Evolutionary conservation across 2,113 vertebrate genomes (phyloP), one percentile per base, ranked within the genome.

Genomic region (Tiliqua scincoides): DNA sequence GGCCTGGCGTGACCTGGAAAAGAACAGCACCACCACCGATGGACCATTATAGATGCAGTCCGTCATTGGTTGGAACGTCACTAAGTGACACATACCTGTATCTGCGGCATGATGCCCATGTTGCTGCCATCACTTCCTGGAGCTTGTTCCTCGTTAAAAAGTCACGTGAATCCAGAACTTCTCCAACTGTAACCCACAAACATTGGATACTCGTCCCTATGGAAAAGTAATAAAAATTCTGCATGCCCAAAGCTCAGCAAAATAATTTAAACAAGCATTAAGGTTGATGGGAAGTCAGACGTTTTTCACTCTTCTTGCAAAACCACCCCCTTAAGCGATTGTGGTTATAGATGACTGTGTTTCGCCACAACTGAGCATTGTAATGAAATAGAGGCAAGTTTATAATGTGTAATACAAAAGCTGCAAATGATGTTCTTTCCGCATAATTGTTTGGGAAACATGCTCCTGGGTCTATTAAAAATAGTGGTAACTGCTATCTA

Each of bases 401-500:
- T 84, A 83, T 86, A 86, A 73, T 57, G 52, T 30, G 6, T 25
- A 15, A 15, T 65, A 37, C 3, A 87, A 88, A 93, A 92, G 62
- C 57, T 72, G 0, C 11, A 87, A 89, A 81, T 9, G 0, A 23
- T 65, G 3, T 52, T 52, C 0, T 75, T 20, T 83, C 10, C 23
- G 23, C 57, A 7, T 23, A 83, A 52, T 82, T 12, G 82, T 85
- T 89, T 78, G 14, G 70, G 54, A 75, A 93, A 89, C 88, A 78
- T 54, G 0, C n/a, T 89, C 52, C 23, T 79, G 59, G 32, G 67
- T 67, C 30, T 2, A 57, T 83, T 93, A 91, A 89, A 89, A 57
- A 6, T n/a, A 88, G 81, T 23, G 18, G 87, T 85, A 88, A 82
- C 67, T 89, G 90, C 79, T 87, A 83, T 65, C 21, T 88, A 87